Percentiles rank a stretch among this genome's conserved stretches.
phyloP scores from a whole-genome alignment of 2,113 vertebrate genomes.

The Mirza zaza region DNA sequence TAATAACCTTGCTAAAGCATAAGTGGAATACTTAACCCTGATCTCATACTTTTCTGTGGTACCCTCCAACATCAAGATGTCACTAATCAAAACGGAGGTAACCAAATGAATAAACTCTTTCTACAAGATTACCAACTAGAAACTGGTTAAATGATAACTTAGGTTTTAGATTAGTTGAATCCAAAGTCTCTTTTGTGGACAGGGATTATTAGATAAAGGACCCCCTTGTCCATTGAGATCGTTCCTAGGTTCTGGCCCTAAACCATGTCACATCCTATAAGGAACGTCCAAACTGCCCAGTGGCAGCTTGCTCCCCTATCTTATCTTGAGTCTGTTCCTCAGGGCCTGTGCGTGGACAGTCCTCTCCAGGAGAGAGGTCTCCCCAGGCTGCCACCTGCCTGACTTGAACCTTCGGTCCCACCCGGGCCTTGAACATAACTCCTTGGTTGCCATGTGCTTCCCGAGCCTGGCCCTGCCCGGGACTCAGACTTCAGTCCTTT shows the following conservation, averaged over 20 bases:
- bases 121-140: background rate
- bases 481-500: background rate
- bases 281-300: background rate
- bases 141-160: background rate
- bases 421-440: background rate
- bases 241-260: background rate
- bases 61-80: background rate
- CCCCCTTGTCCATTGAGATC: background rate
- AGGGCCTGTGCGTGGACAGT: background rate
- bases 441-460: background rate
- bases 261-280: background rate
- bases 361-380: background rate
- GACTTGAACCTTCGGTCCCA: background rate
- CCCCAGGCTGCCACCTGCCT: background rate
- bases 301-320: background rate
- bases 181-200: background rate
- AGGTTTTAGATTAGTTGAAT: background rate
- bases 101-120: background rate
- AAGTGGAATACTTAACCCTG: background rate
- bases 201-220: background rate
- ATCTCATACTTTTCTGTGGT: background rate
- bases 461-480: background rate
- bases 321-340: background rate
- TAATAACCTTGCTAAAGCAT: background rate
- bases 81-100: slow-evolving; percentile 4